Evolutionary conservation across 2,797 vertebrate species (phyloP).

Genomic region (Pseudopleuronectes americanus): DNA sequence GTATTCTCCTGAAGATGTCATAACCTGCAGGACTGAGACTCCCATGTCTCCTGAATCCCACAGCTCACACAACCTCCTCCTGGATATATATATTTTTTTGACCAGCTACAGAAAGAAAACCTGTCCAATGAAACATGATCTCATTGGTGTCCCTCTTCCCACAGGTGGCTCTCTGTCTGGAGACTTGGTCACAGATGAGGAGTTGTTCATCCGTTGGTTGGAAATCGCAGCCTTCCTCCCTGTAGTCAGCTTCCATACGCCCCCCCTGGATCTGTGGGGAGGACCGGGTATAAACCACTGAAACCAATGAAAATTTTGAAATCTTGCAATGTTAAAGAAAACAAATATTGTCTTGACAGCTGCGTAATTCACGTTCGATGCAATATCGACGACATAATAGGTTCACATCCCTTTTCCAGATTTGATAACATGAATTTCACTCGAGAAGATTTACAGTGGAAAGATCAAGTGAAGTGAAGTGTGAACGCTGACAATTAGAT

Average conservation of each 20-base stretch:
- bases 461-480: constrained; percentile 37
- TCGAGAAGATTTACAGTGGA: constrained; percentile 17
- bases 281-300: constrained; percentile 79
- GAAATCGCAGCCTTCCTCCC: constrained; percentile 90
- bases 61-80: neutral
- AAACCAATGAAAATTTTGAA: too few species aligned
- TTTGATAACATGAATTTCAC: constrained; percentile 30
- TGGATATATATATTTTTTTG: neutral
- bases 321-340: too few species aligned
- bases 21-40: too few species aligned
- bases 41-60: neutral
- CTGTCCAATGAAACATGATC: neutral
- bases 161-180: constrained; percentile 87
- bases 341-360: too few species aligned
- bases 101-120: too few species aligned
- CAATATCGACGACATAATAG: neutral
- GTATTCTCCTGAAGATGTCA: too few species aligned
- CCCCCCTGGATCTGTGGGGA: constrained; percentile 88
- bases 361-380: neutral
- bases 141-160: neutral
- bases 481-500: constrained; percentile 30
- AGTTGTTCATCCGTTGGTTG: constrained; percentile 93
- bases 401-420: constrained; percentile 19
- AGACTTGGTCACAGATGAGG: constrained; percentile 81
- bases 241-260: constrained; percentile 89